Evolutionary conservation across 2,797 vertebrate species (phyloP), one percentile per base, ranked within the genome.

Genomic region (Gallinago stenura): DNA sequence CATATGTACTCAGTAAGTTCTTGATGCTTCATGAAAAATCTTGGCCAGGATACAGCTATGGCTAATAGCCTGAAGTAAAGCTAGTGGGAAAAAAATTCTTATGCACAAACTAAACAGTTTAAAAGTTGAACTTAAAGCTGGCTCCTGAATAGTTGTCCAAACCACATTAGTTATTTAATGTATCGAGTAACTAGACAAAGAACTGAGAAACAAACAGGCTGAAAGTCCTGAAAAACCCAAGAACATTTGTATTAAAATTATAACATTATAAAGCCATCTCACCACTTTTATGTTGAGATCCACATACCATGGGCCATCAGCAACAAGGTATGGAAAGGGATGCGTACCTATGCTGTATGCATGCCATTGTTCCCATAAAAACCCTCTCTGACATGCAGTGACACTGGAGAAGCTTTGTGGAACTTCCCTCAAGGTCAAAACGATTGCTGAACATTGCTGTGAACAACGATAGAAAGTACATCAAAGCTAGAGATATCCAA

Each of bases 1-100:
- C 96, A 95, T 92, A 93, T 83, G 77, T 79, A 88, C 82, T 97
- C 77, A 92, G 96, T 96, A 96, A 96, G 97, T 98, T 97, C 90
- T 95, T 96, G 91, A 93, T 92, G 87, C 71, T 91, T 94, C 87
- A 8, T 91, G 97, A 95, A 97, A 91, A 92, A 68, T 46, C 78
- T 96, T 97, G 97, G 95, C 95, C 71, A 78, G 56, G 79, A 87
- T 93, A 96, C 89, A 98, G 62, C 92, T 90, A 86, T 94, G 90
- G 89, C 88, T 88, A 96, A 92, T 94, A 91, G 86, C 81, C 64
- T 90, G 93, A 96, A 96, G 83, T 69, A 64, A 95, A 83, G 72
- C 61, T 41, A 95, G 89, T 71, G 66, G 89, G 69, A 87, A 90
- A 93, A 92, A 73, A n/a, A 1, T 58, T 89, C 77, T 77, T 51